Base-by-base conservation (phyloP, 35 echinoderm and acorn worm species). In the Anneissia japonica region DNA sequence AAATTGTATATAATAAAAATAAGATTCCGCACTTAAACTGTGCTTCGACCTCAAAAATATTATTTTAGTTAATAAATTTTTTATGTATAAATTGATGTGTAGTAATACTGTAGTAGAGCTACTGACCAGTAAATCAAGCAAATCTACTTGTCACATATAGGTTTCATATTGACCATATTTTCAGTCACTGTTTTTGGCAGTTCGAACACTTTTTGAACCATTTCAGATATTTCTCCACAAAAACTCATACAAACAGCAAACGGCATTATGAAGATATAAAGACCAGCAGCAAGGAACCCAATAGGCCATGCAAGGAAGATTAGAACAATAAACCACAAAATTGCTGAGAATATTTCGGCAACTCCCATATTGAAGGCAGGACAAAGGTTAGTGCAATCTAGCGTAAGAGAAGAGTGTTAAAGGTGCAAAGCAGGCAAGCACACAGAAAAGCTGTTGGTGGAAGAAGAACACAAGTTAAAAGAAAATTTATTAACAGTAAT, bases 251-350 rank as follows among this genome's bases (percentile, higher is more conserved):
- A 99, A 23, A 99, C 96, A 30, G 73, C 85, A 87, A 99, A 99
- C 19, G 96, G 96, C 92, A 99, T 93, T 45, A 94, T 43, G 41
- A 89, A 91, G 1, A 99, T 90, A 86, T 92, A 99, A 36, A 99
- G 38, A 39, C 96, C 85, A 35, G 89, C 96, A 0, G 89, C 76
- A 21, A 99, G 41, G 82, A 99, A 99, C 31, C 87, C 96, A 11
- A 99, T 92, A 0, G 96, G 96, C 96, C 96, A 99, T 13, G 92
- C 96, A 26, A 99, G 82, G 46, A 99, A 99, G 43, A 99, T 99
- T 33, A 99, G 92, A 56, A 93, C 73, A 34, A 99, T 16, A 35
- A 94, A 56, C 96, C 96, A 99, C 32, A 94, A 1, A 31, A 99
- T 91, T 21, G 96, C 96, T 92, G 92, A 99, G 17, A 97, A 80